Evolutionary conservation across 1,140 invertebrate species (phyloP), one percentile per base, ranked within the genome.

Genomic region (Adelges cooleyi): DNA sequence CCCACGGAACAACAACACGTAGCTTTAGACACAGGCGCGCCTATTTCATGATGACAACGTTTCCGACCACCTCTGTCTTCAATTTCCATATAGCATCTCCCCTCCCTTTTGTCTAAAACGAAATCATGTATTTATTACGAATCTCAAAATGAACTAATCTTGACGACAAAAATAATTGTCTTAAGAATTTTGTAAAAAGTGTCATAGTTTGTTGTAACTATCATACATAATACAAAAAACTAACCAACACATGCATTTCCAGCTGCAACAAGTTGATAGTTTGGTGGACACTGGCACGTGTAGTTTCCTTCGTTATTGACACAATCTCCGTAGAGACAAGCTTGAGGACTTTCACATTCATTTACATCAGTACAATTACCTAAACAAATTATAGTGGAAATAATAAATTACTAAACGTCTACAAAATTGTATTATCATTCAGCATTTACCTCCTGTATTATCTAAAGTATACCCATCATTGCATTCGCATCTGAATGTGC

Each of bases 1-100:
- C 90, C 90, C 17, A 91, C 80, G 50, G 87, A 88, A 74, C 90
- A 94, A 72, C 91, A 94, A 72, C 90, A 94, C 1, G 87, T 84
- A 0, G 89, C 83, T 74, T 85, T 84, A 0, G 86, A 86, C 2
- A 90, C 82, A 67, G 76, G 73, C 13, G 76, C 72, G 3, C 80
- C 86, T 73, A 81, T 81, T 74, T 75, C 82, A 27, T 76, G 73
- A 15, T 73, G 71, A 69, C 82, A 84, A 13, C 77, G 69, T 23
- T 75, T 76, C 23, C 76, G 69, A 2, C 73, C 67, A 69, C 73
- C 59, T 71, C 75, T 38, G 70, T 77, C 67, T 71, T 81, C 75
- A 66, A 80, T 76, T 73, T 84, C 75, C 72, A 87, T 72, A 72
- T 85, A 93, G 72, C 91, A 94, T 20, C 82, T 79, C 0, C 87